Evolutionary conservation across 2,113 vertebrate species (phyloP).

Genomic region (Saccopteryx leptura): DNA sequence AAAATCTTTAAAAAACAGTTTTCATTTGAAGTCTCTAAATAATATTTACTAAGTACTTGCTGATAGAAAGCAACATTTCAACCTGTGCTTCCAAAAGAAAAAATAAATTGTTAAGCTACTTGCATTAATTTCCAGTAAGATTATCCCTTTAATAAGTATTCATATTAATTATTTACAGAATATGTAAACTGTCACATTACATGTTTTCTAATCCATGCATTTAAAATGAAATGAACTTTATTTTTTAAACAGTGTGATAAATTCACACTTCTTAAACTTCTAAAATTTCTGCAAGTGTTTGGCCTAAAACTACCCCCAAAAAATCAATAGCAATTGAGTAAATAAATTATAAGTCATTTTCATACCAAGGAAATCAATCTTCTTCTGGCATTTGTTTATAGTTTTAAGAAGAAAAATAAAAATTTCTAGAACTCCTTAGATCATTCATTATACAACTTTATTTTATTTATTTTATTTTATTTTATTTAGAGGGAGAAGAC

Average conservation of each 20-base stretch:
- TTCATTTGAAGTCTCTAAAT: neutral
- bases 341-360: neutral
- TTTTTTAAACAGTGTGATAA: conserved; percentile 19
- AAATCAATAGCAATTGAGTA: neutral
- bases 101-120: neutral
- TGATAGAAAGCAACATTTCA: conserved; percentile 20
- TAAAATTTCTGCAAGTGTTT: neutral
- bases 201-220: neutral
- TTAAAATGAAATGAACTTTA: conserved; percentile 41
- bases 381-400: neutral
- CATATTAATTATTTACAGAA: neutral
- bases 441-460: neutral
- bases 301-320: neutral
- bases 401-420: neutral
- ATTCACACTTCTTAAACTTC: neutral
- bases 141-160: neutral
- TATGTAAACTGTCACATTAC: neutral
- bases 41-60: neutral
- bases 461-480: too few species aligned
- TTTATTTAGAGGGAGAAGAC: too few species aligned
- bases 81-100: neutral
- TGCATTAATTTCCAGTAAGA: neutral
- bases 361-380: conserved; percentile 25
- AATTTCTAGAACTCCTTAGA: neutral
- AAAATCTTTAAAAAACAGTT: neutral